These are phyloP conservation scores for Calyptomena viridis DNA, from an alignment of 2,113 vertebrate genomes.

Conservation along the genomic window DNA sequence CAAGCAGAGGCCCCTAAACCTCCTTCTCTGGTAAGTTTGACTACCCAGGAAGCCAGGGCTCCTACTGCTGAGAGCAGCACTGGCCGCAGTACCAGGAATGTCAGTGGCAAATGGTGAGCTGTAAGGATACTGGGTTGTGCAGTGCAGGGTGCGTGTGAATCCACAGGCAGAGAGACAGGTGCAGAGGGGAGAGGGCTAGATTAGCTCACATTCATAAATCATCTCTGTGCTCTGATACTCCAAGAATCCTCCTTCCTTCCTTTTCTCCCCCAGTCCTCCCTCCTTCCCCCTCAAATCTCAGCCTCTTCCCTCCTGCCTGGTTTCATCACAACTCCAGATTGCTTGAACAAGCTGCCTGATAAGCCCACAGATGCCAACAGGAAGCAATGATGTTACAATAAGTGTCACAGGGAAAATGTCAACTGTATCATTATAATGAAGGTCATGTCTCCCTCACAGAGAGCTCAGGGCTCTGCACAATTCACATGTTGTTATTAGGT, in stretches of 20 bases:
- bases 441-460: constrained; percentile 68
- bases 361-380: constrained; percentile 65
- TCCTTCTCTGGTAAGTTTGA: background rate
- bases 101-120: accelerated
- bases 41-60: background rate
- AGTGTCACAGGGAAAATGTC: constrained; percentile 72
- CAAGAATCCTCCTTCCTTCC: background rate
- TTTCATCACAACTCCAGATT: constrained; percentile 69
- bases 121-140: background rate
- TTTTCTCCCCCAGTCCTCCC: background rate
- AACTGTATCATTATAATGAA: constrained; percentile 74
- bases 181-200: background rate
- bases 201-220: background rate
- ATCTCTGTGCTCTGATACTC: background rate
- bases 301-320: constrained; percentile 30
- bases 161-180: background rate
- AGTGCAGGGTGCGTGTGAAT: background rate
- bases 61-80: background rate
- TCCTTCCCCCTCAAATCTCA: background rate
- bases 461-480: constrained; percentile 62
- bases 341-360: constrained; percentile 59
- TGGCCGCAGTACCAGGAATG: background rate
- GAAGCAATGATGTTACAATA: constrained; percentile 66
- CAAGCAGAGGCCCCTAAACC: background rate
- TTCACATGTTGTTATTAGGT: constrained; percentile 64